phyloP scores from a whole-genome alignment of 1,140 invertebrate species.

The Calycopis cecrops region DNA sequence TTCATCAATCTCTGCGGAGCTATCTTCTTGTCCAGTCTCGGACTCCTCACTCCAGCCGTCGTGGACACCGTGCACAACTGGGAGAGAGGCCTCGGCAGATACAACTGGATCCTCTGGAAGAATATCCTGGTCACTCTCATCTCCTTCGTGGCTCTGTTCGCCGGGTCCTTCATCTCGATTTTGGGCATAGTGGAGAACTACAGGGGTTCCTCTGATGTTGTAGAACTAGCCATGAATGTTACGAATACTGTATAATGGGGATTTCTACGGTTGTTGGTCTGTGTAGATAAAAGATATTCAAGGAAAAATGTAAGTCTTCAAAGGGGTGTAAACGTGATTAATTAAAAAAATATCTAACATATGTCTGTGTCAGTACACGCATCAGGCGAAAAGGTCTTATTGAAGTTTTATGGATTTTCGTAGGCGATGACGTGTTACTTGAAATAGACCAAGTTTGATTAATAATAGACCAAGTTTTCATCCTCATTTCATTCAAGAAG shows the following conservation, averaged over 20 bases:
- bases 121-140: conserved; percentile 79
- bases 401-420: too few species aligned
- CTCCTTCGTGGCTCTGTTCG: conserved; percentile 79
- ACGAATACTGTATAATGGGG: conserved; percentile 12
- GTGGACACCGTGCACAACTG: conserved; percentile 86
- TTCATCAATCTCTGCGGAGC: conserved; percentile 93
- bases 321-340: too few species aligned
- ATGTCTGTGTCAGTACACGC: too few species aligned
- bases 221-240: conserved; percentile 23
- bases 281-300: too few species aligned
- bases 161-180: conserved; percentile 80
- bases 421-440: too few species aligned
- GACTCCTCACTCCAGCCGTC: conserved; percentile 89
- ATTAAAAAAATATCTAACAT: too few species aligned
- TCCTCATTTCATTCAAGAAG: too few species aligned
- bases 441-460: too few species aligned
- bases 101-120: conserved; percentile 81
- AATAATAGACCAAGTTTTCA: too few species aligned
- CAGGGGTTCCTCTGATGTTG: conserved; percentile 5
- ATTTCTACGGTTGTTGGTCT: too few species aligned
- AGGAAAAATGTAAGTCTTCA: too few species aligned
- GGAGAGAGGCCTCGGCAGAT: conserved; percentile 77
- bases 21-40: conserved; percentile 89
- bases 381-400: too few species aligned
- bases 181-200: conserved; percentile 71